These are phyloP conservation scores for Hystrix brachyura DNA, from an alignment of 2,113 vertebrate species.

Conservation along the genomic window DNA sequence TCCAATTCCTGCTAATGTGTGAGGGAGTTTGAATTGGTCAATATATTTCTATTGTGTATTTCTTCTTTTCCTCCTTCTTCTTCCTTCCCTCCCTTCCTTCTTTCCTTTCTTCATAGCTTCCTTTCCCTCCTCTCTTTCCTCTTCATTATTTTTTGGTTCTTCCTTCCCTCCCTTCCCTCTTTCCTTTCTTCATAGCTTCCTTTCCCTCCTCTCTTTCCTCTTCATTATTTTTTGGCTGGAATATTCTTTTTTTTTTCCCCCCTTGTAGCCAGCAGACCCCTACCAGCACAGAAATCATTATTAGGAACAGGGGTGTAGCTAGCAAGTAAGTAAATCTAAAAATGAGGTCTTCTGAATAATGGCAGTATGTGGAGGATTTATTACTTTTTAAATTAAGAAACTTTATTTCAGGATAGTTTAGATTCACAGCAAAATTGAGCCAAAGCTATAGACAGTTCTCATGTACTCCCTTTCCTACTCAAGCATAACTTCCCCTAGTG, in stretches of 20 bases:
- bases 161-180: background rate
- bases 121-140: no score
- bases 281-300: background rate
- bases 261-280: background rate
- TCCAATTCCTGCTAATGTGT: background rate
- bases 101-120: background rate
- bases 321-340: background rate
- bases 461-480: background rate
- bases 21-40: background rate
- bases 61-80: background rate
- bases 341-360: background rate
- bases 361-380: background rate
- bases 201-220: no score
- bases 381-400: slow-evolving; percentile 1
- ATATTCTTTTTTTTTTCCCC: background rate
- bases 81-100: background rate
- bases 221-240: background rate
- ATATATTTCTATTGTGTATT: background rate
- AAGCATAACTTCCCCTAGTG: no score
- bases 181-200: background rate
- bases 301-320: background rate
- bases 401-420: background rate
- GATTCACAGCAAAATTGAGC: background rate
- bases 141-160: background rate
- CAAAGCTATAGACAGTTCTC: background rate